Evolutionary conservation across 92 coral and sea anemone species (phyloP).

Genomic region (Bergia sp.): DNA sequence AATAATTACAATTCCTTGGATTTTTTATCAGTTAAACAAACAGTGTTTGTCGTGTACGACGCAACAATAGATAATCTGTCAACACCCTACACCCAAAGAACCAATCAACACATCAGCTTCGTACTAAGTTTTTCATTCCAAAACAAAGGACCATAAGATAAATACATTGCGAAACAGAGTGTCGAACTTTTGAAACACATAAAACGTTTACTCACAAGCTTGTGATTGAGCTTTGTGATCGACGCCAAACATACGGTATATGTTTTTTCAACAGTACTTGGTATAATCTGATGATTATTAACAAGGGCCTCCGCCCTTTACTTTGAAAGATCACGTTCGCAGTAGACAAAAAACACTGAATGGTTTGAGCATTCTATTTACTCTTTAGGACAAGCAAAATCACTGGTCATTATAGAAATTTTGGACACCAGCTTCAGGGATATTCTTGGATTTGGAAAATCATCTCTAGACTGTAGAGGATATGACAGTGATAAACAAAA

Average conservation of each 20-base stretch:
- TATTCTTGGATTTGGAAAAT: too few species aligned
- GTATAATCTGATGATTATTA: background rate
- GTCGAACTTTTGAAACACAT: background rate
- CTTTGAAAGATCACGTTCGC: background rate
- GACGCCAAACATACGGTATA: background rate
- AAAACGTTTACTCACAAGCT: background rate
- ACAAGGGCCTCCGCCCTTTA: background rate
- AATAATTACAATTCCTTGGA: conserved; percentile 28
- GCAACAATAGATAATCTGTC: background rate
- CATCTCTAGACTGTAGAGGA: too few species aligned
- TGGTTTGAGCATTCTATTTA: too few species aligned
- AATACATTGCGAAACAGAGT: background rate
- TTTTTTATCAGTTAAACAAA: conserved; percentile 8
- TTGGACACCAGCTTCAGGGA: too few species aligned
- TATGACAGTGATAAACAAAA: too few species aligned
- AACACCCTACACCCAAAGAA: background rate
- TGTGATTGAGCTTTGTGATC: too few species aligned
- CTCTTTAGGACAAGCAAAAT: background rate
- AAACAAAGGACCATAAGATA: background rate
- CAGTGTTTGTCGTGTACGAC: background rate
- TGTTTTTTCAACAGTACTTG: background rate
- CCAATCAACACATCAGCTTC: background rate
- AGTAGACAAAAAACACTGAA: too few species aligned
- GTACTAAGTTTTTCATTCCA: background rate
- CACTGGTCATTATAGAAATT: background rate